Conservation (phyloP, 1,140 invertebrate genomes). For the Dendroctonus ponderosae region DNA sequence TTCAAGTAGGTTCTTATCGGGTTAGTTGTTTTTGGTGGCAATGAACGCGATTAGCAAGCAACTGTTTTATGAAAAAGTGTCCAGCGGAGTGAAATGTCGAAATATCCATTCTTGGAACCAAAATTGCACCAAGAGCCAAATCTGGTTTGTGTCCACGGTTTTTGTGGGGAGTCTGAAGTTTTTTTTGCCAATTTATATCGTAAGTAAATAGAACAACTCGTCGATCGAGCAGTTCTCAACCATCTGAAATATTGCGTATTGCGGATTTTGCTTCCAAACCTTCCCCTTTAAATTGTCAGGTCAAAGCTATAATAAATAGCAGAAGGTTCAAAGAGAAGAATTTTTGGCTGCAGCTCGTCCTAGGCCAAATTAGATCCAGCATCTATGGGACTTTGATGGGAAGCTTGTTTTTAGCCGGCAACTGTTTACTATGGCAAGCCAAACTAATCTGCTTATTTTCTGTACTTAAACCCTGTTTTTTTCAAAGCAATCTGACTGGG, state of each 20-base stretch:
- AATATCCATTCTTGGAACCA: slow-evolving; percentile 29
- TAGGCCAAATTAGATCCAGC: slow-evolving; percentile 24
- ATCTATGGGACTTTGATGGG: slow-evolving; percentile 26
- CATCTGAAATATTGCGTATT: slow-evolving; percentile 5
- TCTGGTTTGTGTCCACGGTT: slow-evolving; percentile 3
- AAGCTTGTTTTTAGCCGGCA: slow-evolving; percentile 8
- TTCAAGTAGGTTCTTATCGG: no score
- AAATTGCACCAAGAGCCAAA: slow-evolving; percentile 22
- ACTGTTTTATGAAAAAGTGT: slow-evolving; percentile 32
- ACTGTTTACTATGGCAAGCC: slow-evolving; percentile 31
- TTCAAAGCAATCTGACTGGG: slow-evolving; percentile 23
- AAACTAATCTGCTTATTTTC: no score
- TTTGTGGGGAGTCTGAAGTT: slow-evolving; percentile 26
- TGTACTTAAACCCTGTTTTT: no score
- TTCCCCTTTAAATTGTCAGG: slow-evolving; percentile 24
- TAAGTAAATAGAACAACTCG: slow-evolving; percentile 30
- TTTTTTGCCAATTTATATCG: slow-evolving; percentile 36
- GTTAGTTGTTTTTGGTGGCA: not conserved
- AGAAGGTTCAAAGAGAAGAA: slow-evolving; percentile 33
- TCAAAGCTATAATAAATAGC: slow-evolving; percentile 34
- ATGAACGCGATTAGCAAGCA: slow-evolving; percentile 36
- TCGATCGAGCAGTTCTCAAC: not conserved
- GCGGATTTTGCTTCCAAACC: not conserved
- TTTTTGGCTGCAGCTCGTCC: slow-evolving; percentile 14
- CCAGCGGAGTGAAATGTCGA: slow-evolving; percentile 11